Percentiles rank a stretch among this genome's conserved stretches.
Conservation (phyloP, 2,113 vertebrate genomes). For the western clawed frog (Xenopus tropicalis) region DNA sequence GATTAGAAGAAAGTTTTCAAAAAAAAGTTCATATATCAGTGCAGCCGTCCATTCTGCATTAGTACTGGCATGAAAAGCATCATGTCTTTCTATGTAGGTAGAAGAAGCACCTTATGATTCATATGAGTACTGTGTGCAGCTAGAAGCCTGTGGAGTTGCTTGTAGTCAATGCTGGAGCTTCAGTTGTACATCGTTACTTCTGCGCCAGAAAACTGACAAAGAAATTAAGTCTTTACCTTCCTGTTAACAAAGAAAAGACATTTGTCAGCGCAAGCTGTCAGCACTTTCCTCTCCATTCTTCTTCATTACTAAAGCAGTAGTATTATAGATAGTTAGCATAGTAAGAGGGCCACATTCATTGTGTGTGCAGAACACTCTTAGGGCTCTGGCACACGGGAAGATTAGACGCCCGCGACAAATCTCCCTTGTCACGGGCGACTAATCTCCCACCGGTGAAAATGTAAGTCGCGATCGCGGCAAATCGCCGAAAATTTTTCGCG, state of each 20-base stretch:
- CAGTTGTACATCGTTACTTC: background rate
- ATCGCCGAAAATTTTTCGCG: too few relatives aligned
- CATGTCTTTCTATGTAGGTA: conserved; percentile 8
- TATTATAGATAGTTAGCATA: too few relatives aligned
- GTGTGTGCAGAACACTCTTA: too few relatives aligned
- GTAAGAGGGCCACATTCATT: too few relatives aligned
- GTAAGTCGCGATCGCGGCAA: too few relatives aligned
- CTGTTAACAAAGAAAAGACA: conserved; percentile 23
- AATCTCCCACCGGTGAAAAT: too few relatives aligned
- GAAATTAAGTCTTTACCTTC: conserved; percentile 21
- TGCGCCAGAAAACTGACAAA: background rate
- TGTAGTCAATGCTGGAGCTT: conserved; percentile 11
- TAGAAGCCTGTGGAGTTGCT: conserved; percentile 11
- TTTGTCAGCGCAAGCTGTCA: background rate
- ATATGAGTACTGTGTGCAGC: conserved; percentile 19
- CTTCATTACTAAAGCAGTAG: too few relatives aligned
- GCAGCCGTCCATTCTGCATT: conserved; percentile 25
- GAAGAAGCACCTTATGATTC: conserved; percentile 13
- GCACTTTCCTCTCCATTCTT: background rate
- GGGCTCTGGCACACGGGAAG: too few relatives aligned
- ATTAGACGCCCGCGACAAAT: too few relatives aligned
- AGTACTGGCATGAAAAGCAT: conserved; percentile 9
- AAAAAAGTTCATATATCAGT: conserved; percentile 8
- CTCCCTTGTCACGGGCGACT: too few relatives aligned
- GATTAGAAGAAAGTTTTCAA: background rate